Base-by-base conservation (phyloP, 64 coral and sea anemone species). In the Exaiptasia diaphana region DNA sequence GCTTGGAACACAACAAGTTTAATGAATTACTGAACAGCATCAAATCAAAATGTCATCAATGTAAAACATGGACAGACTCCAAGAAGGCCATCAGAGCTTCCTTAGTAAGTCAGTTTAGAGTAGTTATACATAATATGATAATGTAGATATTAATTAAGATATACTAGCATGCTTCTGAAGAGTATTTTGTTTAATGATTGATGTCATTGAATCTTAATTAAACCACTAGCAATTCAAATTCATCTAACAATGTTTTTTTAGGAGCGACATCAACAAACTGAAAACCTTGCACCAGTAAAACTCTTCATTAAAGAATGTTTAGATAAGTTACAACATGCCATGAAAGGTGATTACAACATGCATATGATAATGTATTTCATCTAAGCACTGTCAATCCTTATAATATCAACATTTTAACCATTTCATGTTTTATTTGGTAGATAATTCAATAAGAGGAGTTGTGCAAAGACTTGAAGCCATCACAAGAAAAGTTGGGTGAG, bases 401-500 rank as follows among this genome's bases (percentile, higher is more conserved):
- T 30, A 52, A 15, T 77, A 15, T 28, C 8, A 17, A 23, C 27
- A 2, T 13, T 2, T 55, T 77, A 9, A 33, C 38, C 4, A 2
- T 49, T 31, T 2, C 5, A 31, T 4, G 48, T 75, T 76, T 86
- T 56, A 15, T 37, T 58, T 70, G 12, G 32, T 44, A 96, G 93
- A 97, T 61, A 88, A 86, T 22, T 88, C 88, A 22, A 82, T 63
- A 21, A 97, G 87, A 36, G 93, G 76, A 69, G 89, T 91, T 35
- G 84, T 87, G 5, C 88, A 97, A 38, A 67, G 88, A 77, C 72
- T 97, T 55, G 93, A 97, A 60, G 83, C 83, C 39, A 97, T 97
- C 35, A 91, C 93, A 34, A 97, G 78, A 59, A 85, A 91, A 84
- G 73, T 97, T 79, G 93, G 93, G 93, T 97, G 39, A 82, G 83